phyloP scores from a whole-genome alignment of 30 jellyfish, hydroid and myxozoan genomes.

The Thelohanellus kitauei region DNA sequence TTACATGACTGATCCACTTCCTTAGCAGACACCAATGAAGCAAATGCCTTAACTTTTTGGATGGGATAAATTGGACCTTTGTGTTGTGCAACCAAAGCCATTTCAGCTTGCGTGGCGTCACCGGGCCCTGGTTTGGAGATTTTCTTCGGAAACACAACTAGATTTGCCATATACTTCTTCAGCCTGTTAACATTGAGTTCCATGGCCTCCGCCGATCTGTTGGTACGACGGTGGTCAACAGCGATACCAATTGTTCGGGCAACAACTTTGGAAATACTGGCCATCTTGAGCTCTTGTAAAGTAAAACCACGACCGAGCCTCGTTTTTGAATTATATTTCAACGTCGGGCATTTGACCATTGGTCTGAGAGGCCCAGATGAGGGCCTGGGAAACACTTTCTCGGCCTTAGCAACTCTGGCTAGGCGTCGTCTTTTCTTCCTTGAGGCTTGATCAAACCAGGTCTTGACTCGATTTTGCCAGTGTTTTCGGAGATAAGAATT shows the following conservation, averaged over 20 bases:
- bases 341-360: constrained; percentile 81
- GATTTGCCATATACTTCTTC: constrained; percentile 45
- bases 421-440: constrained; percentile 74
- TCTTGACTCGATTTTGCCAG: constrained; percentile 68
- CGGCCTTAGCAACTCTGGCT: constrained; percentile 54
- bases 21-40: too few species aligned
- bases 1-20: too few species aligned
- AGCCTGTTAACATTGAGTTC: constrained; percentile 70
- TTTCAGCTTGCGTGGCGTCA: too few species aligned
- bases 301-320: constrained; percentile 85
- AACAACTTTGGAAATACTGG: constrained; percentile 28
- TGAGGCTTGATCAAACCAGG: constrained; percentile 91
- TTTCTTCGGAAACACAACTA: constrained; percentile 64
- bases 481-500: constrained; percentile 58
- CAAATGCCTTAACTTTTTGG: too few species aligned
- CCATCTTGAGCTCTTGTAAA: constrained; percentile 48
- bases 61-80: too few species aligned
- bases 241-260: constrained; percentile 61
- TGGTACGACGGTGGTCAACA: constrained; percentile 75
- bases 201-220: constrained; percentile 51
- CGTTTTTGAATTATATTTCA: constrained; percentile 41
- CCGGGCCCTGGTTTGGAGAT: constrained; percentile 59
- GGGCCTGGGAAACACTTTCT: constrained; percentile 63
- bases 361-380: constrained; percentile 70
- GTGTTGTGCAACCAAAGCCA: too few species aligned